Conservation (phyloP, 2,888 invertebrate species). For the Leptinotarsa haldemani region DNA sequence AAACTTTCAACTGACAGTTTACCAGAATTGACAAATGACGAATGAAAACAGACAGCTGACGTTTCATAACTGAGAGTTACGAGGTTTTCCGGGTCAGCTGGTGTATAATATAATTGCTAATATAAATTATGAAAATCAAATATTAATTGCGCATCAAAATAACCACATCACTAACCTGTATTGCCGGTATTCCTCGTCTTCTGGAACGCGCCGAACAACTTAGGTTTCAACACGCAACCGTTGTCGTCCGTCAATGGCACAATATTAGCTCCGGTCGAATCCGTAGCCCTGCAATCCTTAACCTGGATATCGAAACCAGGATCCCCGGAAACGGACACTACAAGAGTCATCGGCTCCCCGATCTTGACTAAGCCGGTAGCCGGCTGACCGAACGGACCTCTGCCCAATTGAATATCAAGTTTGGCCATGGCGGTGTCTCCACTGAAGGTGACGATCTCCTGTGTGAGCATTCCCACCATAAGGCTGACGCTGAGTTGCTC, state of each 20-base stretch:
- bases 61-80: too few species aligned
- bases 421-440: slow-evolving; percentile 86
- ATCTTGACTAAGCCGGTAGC: slow-evolving; percentile 84
- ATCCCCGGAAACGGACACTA: slow-evolving; percentile 83
- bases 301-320: slow-evolving; percentile 83
- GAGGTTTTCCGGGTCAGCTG: too few species aligned
- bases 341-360: slow-evolving; percentile 84
- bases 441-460: slow-evolving; percentile 84
- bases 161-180: slow-evolving; percentile 62
- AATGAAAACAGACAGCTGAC: too few species aligned
- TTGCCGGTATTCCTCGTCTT: slow-evolving; percentile 81
- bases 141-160: background rate
- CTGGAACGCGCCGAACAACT: slow-evolving; percentile 85
- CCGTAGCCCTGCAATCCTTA: slow-evolving; percentile 80
- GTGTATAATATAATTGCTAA: too few species aligned
- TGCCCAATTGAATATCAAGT: slow-evolving; percentile 81
- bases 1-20: too few species aligned
- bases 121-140: too few species aligned
- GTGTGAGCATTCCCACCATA: slow-evolving; percentile 82
- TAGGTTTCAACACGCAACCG: slow-evolving; percentile 83
- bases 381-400: slow-evolving; percentile 81
- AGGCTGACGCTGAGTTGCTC: slow-evolving; percentile 80
- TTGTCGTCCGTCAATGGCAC: slow-evolving; percentile 79
- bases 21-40: too few species aligned
- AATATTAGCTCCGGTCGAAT: slow-evolving; percentile 74